Base-by-base conservation (phyloP, 35 echinoderm and acorn worm species). In the Lytechinus pictus region DNA sequence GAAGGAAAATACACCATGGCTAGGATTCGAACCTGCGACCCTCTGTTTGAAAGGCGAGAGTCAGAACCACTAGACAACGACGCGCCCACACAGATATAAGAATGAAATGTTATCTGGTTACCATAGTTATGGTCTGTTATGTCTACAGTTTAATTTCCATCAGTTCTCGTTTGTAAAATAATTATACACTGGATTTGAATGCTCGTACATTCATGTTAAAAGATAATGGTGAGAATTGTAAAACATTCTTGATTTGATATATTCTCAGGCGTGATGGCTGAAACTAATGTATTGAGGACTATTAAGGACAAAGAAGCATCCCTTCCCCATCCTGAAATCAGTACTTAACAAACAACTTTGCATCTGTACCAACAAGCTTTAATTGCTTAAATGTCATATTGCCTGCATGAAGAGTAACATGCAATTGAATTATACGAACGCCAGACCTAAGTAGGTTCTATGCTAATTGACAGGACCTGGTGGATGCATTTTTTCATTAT, bases 361-460 rank as follows among this genome's bases (percentile, higher is more conserved):
- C 88, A 90, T 52, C 88, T 90, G 88, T 52, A 90, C 44, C 88
- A 90, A 90, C 88, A 90, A 52, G 33, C 88, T 90, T 28, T 90
- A 90, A 90, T 90, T 90, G 88, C 88, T 90, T 90, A 90, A 90
- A 90, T 90, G 88, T 90, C 88, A 90, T 54, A 54, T 79, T 79
- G 66, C 66, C 19, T n/a, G 66, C 8, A 79, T 79, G 19, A 16
- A 16, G 66, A 24, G 19, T 79, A 24, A 7, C 19, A 8, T 79
- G n/a, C 66, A 79, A 79, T 79, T 16, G 66, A 79, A 79, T 79
- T 79, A 79, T 24, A 79, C 21, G 66, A 79, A 79, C 21, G 66
- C 66, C 19, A 79, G 66, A 24, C 66, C 66, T 6, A 6, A 79
- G 14, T 79, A 16, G 66, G 66, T 24, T 79, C n/a, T 79, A 6